Evolutionary conservation across 2,797 vertebrate genomes (phyloP).

Genomic region (Loriculus beryllinus): DNA sequence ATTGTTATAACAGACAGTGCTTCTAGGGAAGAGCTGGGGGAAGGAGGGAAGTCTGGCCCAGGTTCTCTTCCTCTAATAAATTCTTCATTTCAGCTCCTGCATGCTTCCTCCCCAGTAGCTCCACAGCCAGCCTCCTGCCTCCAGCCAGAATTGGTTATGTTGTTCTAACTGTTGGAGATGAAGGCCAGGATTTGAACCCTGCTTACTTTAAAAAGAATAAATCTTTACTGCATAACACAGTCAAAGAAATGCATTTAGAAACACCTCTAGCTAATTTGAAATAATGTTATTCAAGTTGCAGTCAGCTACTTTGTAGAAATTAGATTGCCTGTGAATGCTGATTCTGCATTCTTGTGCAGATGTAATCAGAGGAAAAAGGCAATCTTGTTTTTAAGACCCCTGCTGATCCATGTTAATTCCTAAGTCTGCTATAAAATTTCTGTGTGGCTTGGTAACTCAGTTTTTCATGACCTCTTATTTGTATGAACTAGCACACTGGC

Average conservation of each 20-base stretch:
- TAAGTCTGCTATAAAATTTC: conserved; percentile 8
- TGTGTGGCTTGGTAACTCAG: background rate
- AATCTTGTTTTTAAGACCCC: conserved; percentile 41
- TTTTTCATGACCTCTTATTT: background rate
- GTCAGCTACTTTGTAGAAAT: background rate
- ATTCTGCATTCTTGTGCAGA: conserved; percentile 16
- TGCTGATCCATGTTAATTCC: conserved; percentile 28
- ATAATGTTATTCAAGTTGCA: background rate
- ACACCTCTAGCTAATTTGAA: background rate
- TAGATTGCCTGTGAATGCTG: background rate
- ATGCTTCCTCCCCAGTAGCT: background rate
- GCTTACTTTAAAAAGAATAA: background rate
- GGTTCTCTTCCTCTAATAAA: conserved; percentile 2
- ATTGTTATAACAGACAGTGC: background rate
- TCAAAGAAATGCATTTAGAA: background rate
- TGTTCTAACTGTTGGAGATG: background rate
- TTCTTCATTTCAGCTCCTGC: conserved; percentile 17
- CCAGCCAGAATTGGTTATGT: background rate
- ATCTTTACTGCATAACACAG: background rate
- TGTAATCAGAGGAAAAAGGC: conserved; percentile 18
- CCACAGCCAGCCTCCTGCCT: background rate
- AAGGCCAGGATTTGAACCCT: background rate
- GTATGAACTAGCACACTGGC: background rate
- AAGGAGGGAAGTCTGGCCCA: background rate
- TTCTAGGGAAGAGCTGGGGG: background rate